Percentiles rank a stretch among this genome's conserved stretches.
These are phyloP conservation scores for Burhinus oedicnemus DNA, from an alignment of 2,113 vertebrate species.

Conservation along the genomic window DNA sequence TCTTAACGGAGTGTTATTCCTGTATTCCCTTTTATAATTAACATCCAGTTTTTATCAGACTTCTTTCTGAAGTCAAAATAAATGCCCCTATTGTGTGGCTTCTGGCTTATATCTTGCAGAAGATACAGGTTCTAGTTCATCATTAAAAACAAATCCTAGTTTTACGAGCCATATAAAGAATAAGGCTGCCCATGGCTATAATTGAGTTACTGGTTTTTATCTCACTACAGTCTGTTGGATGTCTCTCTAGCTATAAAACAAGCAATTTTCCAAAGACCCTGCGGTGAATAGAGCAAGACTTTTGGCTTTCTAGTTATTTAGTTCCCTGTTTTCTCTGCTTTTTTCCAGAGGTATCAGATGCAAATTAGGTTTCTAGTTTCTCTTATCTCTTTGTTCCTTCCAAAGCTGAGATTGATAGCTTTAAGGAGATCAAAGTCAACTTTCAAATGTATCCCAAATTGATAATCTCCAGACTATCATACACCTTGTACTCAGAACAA, in stretches of 20 bases:
- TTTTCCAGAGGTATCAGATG: slow-evolving; percentile 60
- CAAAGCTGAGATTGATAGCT: slow-evolving; percentile 67
- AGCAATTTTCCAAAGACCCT: slow-evolving; percentile 66
- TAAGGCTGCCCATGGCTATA: slow-evolving; percentile 56
- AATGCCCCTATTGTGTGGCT: slow-evolving; percentile 28
- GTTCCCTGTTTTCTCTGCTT: slow-evolving; percentile 31
- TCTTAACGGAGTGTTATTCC: background rate
- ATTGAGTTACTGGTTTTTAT: slow-evolving; percentile 66
- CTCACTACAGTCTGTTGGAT: slow-evolving; percentile 53
- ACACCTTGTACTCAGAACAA: slow-evolving; percentile 68
- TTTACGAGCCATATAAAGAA: slow-evolving; percentile 61
- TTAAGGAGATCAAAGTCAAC: slow-evolving; percentile 71
- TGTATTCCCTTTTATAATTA: slow-evolving; percentile 51
- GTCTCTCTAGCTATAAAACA: slow-evolving; percentile 65
- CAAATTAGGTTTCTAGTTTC: slow-evolving; percentile 68
- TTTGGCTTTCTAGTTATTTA: slow-evolving; percentile 62
- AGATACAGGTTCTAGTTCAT: slow-evolving; percentile 54
- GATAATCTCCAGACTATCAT: slow-evolving; percentile 71
- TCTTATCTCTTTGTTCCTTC: slow-evolving; percentile 73
- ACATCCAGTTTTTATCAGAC: slow-evolving; percentile 32
- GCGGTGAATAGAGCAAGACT: slow-evolving; percentile 42
- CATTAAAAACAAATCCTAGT: slow-evolving; percentile 63
- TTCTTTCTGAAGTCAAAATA: slow-evolving; percentile 52
- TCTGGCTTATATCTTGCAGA: slow-evolving; percentile 42
- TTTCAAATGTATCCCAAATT: slow-evolving; percentile 72